These are phyloP conservation scores for Drosophila mimica DNA, from an alignment of 2,888 invertebrate genomes.

Conservation along the genomic window DNA sequence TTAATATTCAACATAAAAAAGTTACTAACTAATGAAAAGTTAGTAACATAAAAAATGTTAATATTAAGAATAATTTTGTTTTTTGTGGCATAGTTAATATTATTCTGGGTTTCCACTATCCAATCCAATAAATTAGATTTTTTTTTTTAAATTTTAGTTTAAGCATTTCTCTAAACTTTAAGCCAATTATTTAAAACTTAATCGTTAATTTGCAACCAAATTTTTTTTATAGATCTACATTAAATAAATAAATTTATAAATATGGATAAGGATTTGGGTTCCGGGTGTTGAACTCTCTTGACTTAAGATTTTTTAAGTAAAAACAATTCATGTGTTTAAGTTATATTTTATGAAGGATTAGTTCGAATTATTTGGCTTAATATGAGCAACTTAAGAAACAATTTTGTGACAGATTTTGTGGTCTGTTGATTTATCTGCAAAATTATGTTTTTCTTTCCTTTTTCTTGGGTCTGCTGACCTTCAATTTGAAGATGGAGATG, in stretches of 20 bases:
- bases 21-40: no score
- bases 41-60: no score
- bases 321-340: background rate
- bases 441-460: background rate
- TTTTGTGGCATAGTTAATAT: background rate
- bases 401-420: background rate
- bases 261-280: no score
- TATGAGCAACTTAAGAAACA: background rate
- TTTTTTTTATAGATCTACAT: no score
- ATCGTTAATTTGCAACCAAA: background rate
- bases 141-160: background rate
- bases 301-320: background rate
- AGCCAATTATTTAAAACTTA: background rate
- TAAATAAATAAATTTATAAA: background rate
- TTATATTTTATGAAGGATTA: background rate
- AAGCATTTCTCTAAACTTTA: background rate
- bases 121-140: background rate
- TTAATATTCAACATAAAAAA: background rate
- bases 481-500: slow-evolving; percentile 26
- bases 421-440: slow-evolving; percentile 4
- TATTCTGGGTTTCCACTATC: background rate
- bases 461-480: slow-evolving; percentile 12
- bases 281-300: background rate
- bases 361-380: background rate
- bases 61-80: no score